Base-by-base conservation (phyloP, 1,140 invertebrate species). In the Aphis craccivora region DNA sequence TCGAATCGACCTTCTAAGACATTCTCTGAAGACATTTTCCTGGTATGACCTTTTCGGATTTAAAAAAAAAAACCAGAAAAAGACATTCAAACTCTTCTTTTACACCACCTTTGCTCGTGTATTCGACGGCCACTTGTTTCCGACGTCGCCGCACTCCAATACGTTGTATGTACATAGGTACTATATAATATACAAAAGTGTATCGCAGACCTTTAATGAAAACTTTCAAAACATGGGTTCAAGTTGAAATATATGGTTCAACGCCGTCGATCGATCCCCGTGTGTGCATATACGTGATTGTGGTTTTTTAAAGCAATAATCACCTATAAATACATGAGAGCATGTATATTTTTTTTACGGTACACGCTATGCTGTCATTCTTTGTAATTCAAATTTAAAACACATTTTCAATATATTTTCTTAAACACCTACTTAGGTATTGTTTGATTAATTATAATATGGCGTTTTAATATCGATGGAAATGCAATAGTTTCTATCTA, bases 1-100 rank as follows among this genome's bases (percentile, higher is more conserved):
- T 90, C 25, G n/a, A 40, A n/a, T 22, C 18, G 60, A 91, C 90
- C 90, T 91, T 91, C 55, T 91, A 91, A 91, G 60, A 81, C 90
- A 60, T 91, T 91, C 25, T 91, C 18, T 25, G 53, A 35, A 91
- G 90, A 91, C 60, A 91, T 91, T 91, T 91, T 30, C 30, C 37
- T 3, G 7, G 40, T 11, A 45, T 67, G 90, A 91, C 90, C 90
- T 81, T 76, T 81, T 76, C 6, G n/a, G 11, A 45, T 30, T 1
- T 18, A 48, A 48, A 76, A 37, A 43, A 40, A 23, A 87, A 14
- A 23, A 6, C 45, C 14, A 51, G 3, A 18, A 86, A 45, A 86
- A 86, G 14, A 6, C 9, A 45, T 86, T 43, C 11, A 14, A 2
- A 4, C 37, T 11, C 25, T 14, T 30, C 37, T 8, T n/a, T 76